A percentile compares a stretch with the other conserved stretches of the same genome.
Conservation (phyloP, 2,888 invertebrate species). For the Cephus nigrinus region DNA sequence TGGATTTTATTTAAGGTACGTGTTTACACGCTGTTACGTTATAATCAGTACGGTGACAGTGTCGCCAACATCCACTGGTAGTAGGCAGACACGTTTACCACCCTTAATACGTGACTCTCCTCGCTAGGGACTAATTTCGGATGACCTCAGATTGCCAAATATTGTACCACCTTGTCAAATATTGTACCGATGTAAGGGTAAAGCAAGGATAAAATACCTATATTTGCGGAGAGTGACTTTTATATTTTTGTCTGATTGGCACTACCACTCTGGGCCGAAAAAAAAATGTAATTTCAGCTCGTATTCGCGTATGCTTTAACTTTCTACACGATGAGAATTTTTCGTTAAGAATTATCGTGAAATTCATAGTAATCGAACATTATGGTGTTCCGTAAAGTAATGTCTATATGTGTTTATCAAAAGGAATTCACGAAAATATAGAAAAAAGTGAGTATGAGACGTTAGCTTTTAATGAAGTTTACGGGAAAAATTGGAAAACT, state of each 20-base stretch:
- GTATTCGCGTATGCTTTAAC: background rate
- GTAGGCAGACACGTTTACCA: background rate
- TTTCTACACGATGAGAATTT: background rate
- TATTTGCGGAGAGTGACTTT: background rate
- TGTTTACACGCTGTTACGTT: background rate
- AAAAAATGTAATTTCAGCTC: background rate
- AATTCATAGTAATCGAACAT: no score
- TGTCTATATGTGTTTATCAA: no score
- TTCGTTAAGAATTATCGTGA: no score
- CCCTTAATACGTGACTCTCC: slow-evolving; percentile 1
- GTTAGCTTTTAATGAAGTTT: no score
- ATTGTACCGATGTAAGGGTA: background rate
- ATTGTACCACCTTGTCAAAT: background rate
- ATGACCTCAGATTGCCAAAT: background rate
- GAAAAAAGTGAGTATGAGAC: no score
- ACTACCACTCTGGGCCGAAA: background rate
- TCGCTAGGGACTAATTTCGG: background rate
- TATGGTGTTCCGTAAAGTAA: no score
- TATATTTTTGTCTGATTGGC: background rate
- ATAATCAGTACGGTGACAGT: background rate
- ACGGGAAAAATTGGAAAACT: accelerated
- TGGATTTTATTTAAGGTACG: background rate
- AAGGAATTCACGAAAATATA: no score
- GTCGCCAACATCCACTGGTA: background rate
- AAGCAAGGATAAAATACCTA: background rate